Evolutionary conservation across 92 coral and sea anemone genomes (phyloP).

Genomic region (Muricea muricata): DNA sequence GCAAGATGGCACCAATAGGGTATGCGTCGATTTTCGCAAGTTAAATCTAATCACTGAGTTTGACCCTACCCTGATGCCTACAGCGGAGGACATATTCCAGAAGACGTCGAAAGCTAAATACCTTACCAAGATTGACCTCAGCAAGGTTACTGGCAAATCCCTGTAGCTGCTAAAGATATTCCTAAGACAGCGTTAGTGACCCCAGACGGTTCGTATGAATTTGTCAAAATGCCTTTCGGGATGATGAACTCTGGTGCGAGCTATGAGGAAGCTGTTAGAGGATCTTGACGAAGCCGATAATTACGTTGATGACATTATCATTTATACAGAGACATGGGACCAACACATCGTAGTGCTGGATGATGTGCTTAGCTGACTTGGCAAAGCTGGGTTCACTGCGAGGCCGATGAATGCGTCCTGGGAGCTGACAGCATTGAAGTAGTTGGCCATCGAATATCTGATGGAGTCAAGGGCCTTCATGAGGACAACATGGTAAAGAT

Average conservation of each 20-base stretch:
- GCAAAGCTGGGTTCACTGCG: slow-evolving; percentile 16
- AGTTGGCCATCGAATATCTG: slow-evolving; percentile 40
- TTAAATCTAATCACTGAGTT: slow-evolving; percentile 58
- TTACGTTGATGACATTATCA: neutral
- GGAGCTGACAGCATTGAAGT: slow-evolving; percentile 37
- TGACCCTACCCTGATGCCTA: slow-evolving; percentile 63
- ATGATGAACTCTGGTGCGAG: slow-evolving; percentile 41
- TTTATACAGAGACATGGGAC: slow-evolving; percentile 38
- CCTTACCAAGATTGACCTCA: slow-evolving; percentile 31
- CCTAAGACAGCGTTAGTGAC: neutral
- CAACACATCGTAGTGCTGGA: slow-evolving; percentile 23
- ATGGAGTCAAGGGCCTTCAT: slow-evolving; percentile 26
- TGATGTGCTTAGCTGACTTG: neutral
- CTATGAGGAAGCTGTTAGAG: slow-evolving; percentile 43
- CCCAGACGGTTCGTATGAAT: neutral
- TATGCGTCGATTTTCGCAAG: slow-evolving; percentile 60
- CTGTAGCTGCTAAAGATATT: neutral
- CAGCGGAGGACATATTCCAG: slow-evolving; percentile 49
- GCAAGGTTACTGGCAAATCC: slow-evolving; percentile 21
- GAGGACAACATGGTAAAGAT: slow-evolving; percentile 33
- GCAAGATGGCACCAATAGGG: neutral
- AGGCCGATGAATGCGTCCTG: slow-evolving; percentile 46
- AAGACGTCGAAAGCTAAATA: slow-evolving; percentile 30
- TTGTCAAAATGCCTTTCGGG: slow-evolving; percentile 17
- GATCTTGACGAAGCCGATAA: neutral